Base-by-base conservation (phyloP, 2,113 vertebrate genomes). In the Chaetodon auriga region DNA sequence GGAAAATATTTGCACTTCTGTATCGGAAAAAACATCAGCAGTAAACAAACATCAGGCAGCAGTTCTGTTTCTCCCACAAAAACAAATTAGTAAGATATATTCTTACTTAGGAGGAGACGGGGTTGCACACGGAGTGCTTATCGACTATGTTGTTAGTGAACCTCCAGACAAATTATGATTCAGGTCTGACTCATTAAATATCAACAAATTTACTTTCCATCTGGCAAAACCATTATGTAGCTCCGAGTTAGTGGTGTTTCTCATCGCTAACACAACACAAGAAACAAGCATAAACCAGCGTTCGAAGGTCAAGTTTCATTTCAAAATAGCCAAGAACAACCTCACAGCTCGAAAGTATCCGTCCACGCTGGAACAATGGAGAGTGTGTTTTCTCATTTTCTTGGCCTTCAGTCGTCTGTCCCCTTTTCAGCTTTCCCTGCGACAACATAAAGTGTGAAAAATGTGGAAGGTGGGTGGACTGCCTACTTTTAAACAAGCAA, bases 391-490 rank as follows among this genome's bases (percentile, higher is more conserved):
- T 53, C 43, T 63, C 23, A 4, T 75, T 68, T 21, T 15, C 49
- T 58, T 49, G 25, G 63, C 49, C 62, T 76, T 80, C 25, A 16
- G 9, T 30, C 2, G 13, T 65, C 38, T n/a, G 16, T 57, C 49
- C 51, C 57, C 38, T 43, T 64, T 72, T 54, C 62, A 49, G 48
- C 53, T 66, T 79, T 71, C 36, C 10, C 5, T 65, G 63, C 30
- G 1, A 14, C 14, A 25, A 68, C 64, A 61, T 46, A 79, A 78
- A 79, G 66, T 78, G 80, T 78, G 82, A 78, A 64, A 78, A 87
- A 78, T 75, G 70, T 75, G 65, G 84, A 58, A 58, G 78, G 90
- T 90, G 88, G 90, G 91, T 79, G 90, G 90, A 87, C 80, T 62
- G 82, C 78, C 68, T 87, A 86, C 87, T 90, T 90, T 84, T 62